phyloP scores from a whole-genome alignment of 37 sponge, comb jelly and placozoan genomes.

The Bolinopsis microptera region DNA sequence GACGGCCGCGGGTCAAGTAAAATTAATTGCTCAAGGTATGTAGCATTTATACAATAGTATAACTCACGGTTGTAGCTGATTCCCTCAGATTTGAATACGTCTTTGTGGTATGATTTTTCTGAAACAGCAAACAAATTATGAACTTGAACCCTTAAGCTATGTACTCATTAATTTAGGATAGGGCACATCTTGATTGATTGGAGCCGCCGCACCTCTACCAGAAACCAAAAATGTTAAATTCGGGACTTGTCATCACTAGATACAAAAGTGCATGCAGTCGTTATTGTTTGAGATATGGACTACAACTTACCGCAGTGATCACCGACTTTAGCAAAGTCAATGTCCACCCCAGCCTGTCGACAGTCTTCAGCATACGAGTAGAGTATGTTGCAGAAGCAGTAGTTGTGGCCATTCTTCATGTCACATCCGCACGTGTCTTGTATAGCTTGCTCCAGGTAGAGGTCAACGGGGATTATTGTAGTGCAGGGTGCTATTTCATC shows the following conservation, averaged over 20 bases:
- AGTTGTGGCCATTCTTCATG: neutral
- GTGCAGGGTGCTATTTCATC: neutral
- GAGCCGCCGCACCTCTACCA: no score
- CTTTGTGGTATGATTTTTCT: slow-evolving; percentile 29
- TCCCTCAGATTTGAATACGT: slow-evolving; percentile 39
- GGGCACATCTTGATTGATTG: neutral
- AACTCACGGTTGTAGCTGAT: slow-evolving; percentile 14
- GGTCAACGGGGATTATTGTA: neutral
- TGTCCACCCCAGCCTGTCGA: slow-evolving; percentile 21
- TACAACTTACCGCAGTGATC: slow-evolving; percentile 24
- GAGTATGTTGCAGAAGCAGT: slow-evolving; percentile 24
- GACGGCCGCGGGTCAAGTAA: no score
- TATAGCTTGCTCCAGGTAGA: neutral
- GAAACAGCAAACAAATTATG: neutral
- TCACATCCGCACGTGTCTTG: neutral
- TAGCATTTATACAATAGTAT: no score
- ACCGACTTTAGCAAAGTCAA: neutral
- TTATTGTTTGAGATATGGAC: no score
- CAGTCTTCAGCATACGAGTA: slow-evolving; percentile 35
- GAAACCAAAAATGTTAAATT: neutral
- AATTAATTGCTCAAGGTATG: no score
- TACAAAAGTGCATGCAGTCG: neutral
- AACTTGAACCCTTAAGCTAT: no score
- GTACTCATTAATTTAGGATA: neutral
- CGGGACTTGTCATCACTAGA: neutral